A percentile compares a stretch with the other conserved stretches of the same genome.
phyloP scores from a whole-genome alignment of 2,888 invertebrate species.

The Slavum lentiscoides region DNA sequence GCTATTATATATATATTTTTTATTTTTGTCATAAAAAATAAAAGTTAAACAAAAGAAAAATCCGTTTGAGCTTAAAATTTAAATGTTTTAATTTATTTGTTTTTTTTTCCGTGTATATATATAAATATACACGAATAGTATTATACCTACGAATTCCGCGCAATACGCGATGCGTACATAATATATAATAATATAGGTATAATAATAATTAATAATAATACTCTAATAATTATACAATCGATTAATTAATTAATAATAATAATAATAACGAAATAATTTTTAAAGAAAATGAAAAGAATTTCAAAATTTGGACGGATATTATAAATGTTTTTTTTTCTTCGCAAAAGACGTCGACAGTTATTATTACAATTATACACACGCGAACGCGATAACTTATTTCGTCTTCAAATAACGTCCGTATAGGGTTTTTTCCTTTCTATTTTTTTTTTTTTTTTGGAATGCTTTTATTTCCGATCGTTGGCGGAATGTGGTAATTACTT shows the following conservation, averaged over 20 bases:
- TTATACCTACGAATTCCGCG: constrained; percentile 1
- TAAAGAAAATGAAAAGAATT: constrained; percentile 32
- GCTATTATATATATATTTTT: constrained; percentile 14
- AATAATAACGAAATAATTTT: constrained; percentile 37
- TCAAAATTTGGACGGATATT: constrained; percentile 52
- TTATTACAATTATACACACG: no score
- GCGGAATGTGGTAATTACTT: constrained; percentile 27
- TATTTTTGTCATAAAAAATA: background rate
- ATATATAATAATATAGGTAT: constrained; percentile 8
- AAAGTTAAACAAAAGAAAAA: constrained; percentile 30
- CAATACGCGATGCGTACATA: constrained; percentile 15
- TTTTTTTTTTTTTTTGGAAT: constrained; percentile 11
- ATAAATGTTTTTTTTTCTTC: constrained; percentile 25
- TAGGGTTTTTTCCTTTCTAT: background rate
- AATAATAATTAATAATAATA: constrained; percentile 28
- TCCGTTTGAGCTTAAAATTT: constrained; percentile 49
- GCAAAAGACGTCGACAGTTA: constrained; percentile 26
- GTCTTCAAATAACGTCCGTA: background rate
- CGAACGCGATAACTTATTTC: background rate
- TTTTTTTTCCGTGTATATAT: background rate
- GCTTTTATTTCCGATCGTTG: background rate
- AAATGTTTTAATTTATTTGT: background rate
- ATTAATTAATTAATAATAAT: constrained; percentile 33
- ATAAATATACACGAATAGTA: no score
- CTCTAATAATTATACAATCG: background rate